These are phyloP conservation scores for Carcharodon carcharias DNA, from an alignment of 2,797 vertebrate genomes.

Conservation along the genomic window DNA sequence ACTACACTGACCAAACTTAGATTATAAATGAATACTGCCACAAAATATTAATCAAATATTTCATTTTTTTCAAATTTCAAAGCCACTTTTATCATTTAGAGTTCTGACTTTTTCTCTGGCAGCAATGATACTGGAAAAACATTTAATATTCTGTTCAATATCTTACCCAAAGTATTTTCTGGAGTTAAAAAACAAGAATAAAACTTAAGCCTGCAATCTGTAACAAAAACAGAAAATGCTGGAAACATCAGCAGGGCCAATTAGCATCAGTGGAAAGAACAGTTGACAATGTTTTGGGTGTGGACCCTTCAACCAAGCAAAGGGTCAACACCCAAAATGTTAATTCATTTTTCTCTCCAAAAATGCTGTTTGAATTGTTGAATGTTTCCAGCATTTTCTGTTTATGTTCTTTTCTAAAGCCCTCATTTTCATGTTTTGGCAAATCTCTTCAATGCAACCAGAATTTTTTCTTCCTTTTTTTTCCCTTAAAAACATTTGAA, in stretches of 20 bases:
- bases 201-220: constrained; percentile 21
- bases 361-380: background rate
- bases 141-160: background rate
- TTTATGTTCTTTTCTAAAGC: background rate
- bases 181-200: background rate
- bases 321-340: background rate
- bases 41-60: background rate
- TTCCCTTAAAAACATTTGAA: background rate
- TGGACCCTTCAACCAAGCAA: background rate
- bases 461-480: background rate
- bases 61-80: background rate
- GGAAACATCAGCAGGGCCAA: background rate
- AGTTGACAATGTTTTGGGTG: constrained; percentile 20
- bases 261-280: background rate
- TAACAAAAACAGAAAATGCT: constrained; percentile 7
- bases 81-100: background rate
- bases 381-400: constrained; percentile 10
- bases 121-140: background rate
- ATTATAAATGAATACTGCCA: background rate
- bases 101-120: background rate
- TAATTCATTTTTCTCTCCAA: constrained; percentile 8
- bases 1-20: background rate
- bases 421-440: background rate
- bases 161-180: background rate
- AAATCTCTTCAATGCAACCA: background rate